A percentile compares a stretch with the other conserved stretches of the same genome.
phyloP scores from a whole-genome alignment of 1,140 invertebrate genomes.

The Saxidomus purpurata region DNA sequence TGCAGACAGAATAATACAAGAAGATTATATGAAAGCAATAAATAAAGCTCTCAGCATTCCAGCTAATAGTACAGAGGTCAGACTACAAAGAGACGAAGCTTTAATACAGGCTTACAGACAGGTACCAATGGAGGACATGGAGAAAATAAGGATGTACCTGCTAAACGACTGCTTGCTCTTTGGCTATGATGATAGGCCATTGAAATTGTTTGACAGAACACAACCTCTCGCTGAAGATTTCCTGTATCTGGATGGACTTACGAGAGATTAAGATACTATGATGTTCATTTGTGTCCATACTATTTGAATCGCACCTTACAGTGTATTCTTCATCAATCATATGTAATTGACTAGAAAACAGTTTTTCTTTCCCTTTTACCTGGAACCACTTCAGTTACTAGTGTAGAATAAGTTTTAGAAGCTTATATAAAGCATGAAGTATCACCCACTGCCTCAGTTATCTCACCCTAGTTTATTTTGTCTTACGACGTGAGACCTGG shows the following conservation, averaged over 20 bases:
- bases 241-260: background rate
- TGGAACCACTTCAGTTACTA: too few species aligned
- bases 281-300: too few species aligned
- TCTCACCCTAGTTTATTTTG: too few species aligned
- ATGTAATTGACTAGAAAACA: too few species aligned
- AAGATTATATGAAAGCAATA: slow-evolving; percentile 6
- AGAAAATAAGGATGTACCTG: slow-evolving; percentile 27
- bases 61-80: background rate
- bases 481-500: too few species aligned
- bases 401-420: too few species aligned
- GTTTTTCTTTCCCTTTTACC: too few species aligned
- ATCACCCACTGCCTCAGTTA: too few species aligned
- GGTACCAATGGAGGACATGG: slow-evolving; percentile 30
- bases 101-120: slow-evolving; percentile 50
- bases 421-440: too few species aligned
- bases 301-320: too few species aligned
- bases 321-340: too few species aligned
- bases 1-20: background rate
- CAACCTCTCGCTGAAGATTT: background rate
- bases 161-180: slow-evolving; percentile 49
- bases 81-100: slow-evolving; percentile 34
- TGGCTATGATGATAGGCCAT: slow-evolving; percentile 56
- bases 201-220: slow-evolving; percentile 32
- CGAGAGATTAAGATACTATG: too few species aligned
- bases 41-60: background rate